phyloP scores from a whole-genome alignment of 2,888 invertebrate species.

The Euspilapteryx auroguttella region DNA sequence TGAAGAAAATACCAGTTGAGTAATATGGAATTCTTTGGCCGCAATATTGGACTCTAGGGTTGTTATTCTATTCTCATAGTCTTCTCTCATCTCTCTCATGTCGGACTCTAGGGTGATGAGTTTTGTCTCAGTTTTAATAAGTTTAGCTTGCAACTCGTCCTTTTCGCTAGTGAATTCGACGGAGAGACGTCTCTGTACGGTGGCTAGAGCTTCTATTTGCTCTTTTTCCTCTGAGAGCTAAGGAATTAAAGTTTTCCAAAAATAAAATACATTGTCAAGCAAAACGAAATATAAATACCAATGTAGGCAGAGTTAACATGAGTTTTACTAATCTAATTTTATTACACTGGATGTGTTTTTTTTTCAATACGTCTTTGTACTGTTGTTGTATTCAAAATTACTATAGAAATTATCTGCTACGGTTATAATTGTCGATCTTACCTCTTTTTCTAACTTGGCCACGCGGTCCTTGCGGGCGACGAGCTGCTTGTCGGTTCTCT shows the following conservation, averaged over 20 bases:
- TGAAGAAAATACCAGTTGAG: conserved; percentile 66
- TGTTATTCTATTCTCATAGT: conserved; percentile 62
- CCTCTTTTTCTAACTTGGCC: conserved; percentile 64
- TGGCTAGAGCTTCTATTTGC: conserved; percentile 31
- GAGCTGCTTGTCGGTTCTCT: conserved; percentile 58
- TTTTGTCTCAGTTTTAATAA: conserved; percentile 48
- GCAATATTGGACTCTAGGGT: conserved; percentile 60
- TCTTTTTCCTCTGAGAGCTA: conserved; percentile 54
- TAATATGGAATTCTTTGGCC: conserved; percentile 63
- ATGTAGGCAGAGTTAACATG: too few species aligned
- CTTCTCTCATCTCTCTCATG: conserved; percentile 53
- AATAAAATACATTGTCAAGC: conserved; percentile 20
- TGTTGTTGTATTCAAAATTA: too few species aligned
- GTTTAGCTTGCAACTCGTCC: conserved; percentile 42
- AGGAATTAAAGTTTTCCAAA: conserved; percentile 18
- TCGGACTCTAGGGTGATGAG: conserved; percentile 48
- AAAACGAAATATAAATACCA: conserved; percentile 1
- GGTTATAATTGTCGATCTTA: too few species aligned
- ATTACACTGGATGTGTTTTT: too few species aligned
- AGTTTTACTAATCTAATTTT: too few species aligned
- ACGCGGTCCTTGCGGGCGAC: conserved; percentile 59
- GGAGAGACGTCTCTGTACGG: conserved; percentile 37
- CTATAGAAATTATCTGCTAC: too few species aligned
- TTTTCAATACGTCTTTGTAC: too few species aligned
- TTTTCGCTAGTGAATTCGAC: conserved; percentile 45